Conservation (phyloP, 2,113 vertebrate genomes). For the Ovibos moschatus region DNA sequence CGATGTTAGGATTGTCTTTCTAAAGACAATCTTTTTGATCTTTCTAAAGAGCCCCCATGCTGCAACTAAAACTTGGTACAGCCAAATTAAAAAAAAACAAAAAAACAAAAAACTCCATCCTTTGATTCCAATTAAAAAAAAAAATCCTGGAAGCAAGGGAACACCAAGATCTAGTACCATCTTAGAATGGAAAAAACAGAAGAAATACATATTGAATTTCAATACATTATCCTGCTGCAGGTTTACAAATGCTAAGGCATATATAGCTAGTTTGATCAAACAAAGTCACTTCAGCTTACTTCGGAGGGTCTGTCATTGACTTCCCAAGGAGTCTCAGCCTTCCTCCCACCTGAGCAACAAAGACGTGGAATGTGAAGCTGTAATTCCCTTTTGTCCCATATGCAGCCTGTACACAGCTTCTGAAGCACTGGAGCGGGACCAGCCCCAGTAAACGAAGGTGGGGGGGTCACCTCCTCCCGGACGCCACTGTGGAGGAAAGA, state of each 20-base stretch:
- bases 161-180: not conserved
- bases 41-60: not conserved
- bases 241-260: not conserved
- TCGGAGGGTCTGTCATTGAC: not conserved
- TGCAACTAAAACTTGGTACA: not conserved
- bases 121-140: not conserved
- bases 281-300: not conserved
- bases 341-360: not conserved
- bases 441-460: too few species aligned
- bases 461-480: not conserved
- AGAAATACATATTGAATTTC: not conserved
- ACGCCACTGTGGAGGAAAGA: not conserved
- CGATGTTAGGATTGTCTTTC: not conserved
- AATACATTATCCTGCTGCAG: not conserved
- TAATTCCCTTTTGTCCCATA: not conserved
- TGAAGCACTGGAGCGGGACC: not conserved
- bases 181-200: not conserved
- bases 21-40: not conserved
- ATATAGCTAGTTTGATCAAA: not conserved
- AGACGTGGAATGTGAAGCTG: not conserved
- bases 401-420: not conserved
- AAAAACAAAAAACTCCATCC: not conserved
- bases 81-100: not conserved
- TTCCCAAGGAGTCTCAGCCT: not conserved
- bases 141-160: not conserved